These are phyloP conservation scores for Myotis yumanensis DNA, from an alignment of 2,113 vertebrate genomes.

Conservation along the genomic window DNA sequence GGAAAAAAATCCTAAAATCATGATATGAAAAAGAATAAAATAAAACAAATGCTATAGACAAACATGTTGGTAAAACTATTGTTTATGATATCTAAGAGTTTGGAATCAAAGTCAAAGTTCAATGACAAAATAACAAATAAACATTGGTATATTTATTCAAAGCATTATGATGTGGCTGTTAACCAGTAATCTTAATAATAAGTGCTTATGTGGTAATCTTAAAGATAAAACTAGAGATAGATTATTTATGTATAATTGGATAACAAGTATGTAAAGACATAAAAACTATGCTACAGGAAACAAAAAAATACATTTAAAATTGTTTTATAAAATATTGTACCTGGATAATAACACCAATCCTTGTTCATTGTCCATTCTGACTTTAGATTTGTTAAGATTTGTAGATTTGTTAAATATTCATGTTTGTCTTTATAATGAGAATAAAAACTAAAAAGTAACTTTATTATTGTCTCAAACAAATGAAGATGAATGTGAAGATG, in stretches of 20 bases:
- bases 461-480: background rate
- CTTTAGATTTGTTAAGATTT: background rate
- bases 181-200: background rate
- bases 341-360: background rate
- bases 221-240: background rate
- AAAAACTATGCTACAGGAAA: background rate
- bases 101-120: background rate
- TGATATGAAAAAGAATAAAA: background rate
- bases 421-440: background rate
- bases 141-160: background rate
- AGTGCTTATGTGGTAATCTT: background rate
- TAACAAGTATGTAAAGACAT: background rate
- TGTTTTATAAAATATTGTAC: background rate
- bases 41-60: background rate
- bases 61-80: background rate
- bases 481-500: background rate
- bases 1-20: background rate
- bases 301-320: background rate
- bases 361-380: background rate
- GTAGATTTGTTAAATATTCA: background rate
- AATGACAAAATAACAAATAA: background rate
- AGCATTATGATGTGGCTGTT: background rate
- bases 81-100: background rate
- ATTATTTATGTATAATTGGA: background rate
- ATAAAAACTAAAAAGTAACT: background rate